Percentiles rank a stretch among this genome's conserved stretches.
phyloP scores from a whole-genome alignment of 2,888 invertebrate species.

The Thera britannica region DNA sequence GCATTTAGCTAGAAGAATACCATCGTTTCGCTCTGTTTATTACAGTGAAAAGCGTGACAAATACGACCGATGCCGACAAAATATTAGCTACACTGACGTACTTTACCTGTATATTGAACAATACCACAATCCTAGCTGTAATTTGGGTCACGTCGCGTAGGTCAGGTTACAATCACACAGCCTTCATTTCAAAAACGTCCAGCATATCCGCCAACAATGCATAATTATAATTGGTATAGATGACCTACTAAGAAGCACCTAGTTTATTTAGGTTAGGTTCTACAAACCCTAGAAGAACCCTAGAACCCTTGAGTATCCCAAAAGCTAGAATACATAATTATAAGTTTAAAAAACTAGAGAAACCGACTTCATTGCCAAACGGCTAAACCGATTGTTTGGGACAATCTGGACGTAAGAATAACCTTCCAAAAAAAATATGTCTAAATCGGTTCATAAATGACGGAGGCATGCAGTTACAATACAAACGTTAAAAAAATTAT shows the following conservation, averaged over 20 bases:
- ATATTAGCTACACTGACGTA: constrained; percentile 18
- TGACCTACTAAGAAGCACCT: neutral
- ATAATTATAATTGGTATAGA: neutral
- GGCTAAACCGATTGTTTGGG: no score
- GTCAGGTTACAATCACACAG: constrained; percentile 6
- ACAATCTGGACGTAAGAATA: no score
- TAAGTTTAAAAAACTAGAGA: no score
- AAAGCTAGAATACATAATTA: no score
- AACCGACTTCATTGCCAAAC: no score
- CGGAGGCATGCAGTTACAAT: no score
- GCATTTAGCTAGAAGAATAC: constrained; percentile 59
- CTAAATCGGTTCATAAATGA: no score
- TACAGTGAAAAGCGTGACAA: constrained; percentile 76
- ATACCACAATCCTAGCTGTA: constrained; percentile 8
- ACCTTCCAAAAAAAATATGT: no score
- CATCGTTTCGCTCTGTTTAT: constrained; percentile 75
- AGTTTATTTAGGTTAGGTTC: no score
- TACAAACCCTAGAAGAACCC: no score
- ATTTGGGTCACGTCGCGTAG: constrained; percentile 9
- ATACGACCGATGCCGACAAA: constrained; percentile 48
- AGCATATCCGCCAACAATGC: neutral
- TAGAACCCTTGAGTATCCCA: no score
- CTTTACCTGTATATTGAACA: constrained; percentile 19
- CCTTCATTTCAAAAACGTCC: neutral
- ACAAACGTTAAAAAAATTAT: no score